Evolutionary conservation across 1,140 invertebrate genomes (phyloP).

Genomic region (Rhagoletis zephyria): DNA sequence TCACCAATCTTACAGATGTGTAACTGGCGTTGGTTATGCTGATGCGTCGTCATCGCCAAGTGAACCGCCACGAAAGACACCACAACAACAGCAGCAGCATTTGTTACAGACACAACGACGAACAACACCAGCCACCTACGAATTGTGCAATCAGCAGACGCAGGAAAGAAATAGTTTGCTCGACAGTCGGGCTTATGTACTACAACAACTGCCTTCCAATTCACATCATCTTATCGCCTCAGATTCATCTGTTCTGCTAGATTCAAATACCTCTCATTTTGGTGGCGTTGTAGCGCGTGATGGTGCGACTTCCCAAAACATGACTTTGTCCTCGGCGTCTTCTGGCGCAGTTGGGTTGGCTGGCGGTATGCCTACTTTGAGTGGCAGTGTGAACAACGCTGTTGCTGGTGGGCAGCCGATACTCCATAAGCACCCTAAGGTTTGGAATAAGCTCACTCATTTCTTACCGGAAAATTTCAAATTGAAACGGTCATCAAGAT

Average conservation of each 20-base stretch:
- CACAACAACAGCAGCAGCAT: conserved; percentile 49
- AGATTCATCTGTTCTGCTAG: not conserved
- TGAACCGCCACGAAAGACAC: not conserved
- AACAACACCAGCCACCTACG: not conserved
- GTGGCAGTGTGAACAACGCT: conserved; percentile 51
- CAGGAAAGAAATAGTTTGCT: not conserved
- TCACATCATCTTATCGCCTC: not conserved
- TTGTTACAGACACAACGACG: not conserved
- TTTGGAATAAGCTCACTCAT: conserved; percentile 73
- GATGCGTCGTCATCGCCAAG: not conserved
- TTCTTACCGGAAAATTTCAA: conserved; percentile 86
- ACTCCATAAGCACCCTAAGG: conserved; percentile 71
- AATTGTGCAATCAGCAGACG: not conserved
- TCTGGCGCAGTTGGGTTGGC: not conserved
- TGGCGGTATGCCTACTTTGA: not conserved
- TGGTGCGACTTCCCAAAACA: not conserved
- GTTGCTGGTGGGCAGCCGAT: too few relatives aligned
- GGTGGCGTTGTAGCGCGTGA: too few relatives aligned
- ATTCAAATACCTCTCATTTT: too few relatives aligned
- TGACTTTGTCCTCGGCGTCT: not conserved
- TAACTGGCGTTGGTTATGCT: not conserved
- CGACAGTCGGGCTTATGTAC: not conserved
- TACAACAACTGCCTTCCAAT: not conserved
- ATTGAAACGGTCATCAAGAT: conserved; percentile 77
- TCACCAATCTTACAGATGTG: too few relatives aligned